Percentiles rank a stretch among this genome's conserved stretches.
These are phyloP conservation scores for Etheostoma spectabile DNA, from an alignment of 2,113 vertebrate species.

Conservation along the genomic window DNA sequence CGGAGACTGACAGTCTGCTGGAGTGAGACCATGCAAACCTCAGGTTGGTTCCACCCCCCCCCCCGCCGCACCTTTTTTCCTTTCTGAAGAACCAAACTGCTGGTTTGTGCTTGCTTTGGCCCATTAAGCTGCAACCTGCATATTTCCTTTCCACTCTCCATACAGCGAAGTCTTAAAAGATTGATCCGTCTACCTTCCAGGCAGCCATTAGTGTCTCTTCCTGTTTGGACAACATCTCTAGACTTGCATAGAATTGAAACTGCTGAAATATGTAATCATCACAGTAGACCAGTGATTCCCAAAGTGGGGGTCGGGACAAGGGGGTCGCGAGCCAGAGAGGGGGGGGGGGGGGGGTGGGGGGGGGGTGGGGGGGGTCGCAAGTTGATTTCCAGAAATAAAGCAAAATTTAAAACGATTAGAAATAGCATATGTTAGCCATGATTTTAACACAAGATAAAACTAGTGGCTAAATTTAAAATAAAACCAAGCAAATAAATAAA, in stretches of 20 bases:
- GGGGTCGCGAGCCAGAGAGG: too few relatives aligned
- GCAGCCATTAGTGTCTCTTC: conserved; percentile 1
- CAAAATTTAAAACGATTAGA: too few relatives aligned
- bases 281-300: too few relatives aligned
- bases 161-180: not conserved
- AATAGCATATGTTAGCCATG: too few relatives aligned
- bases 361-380: too few relatives aligned
- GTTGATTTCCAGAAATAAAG: too few relatives aligned
- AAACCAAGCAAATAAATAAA: too few relatives aligned
- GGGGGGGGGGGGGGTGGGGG: too few relatives aligned
- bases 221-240: conserved; percentile 3
- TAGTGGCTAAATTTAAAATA: too few relatives aligned
- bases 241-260: conserved; percentile 4
- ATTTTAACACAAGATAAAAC: too few relatives aligned
- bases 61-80: not conserved
- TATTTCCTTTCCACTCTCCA: not conserved
- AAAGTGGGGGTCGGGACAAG: too few relatives aligned
- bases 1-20: conserved; percentile 61
- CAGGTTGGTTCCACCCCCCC: conserved; percentile 81
- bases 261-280: conserved; percentile 17
- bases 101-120: not conserved
- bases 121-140: not conserved
- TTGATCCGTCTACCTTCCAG: conserved; percentile 16
- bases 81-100: not conserved
- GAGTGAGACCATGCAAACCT: conserved; percentile 34